Conservation (phyloP, 2,888 invertebrate genomes). For the Glyphotaelius pellucidus region DNA sequence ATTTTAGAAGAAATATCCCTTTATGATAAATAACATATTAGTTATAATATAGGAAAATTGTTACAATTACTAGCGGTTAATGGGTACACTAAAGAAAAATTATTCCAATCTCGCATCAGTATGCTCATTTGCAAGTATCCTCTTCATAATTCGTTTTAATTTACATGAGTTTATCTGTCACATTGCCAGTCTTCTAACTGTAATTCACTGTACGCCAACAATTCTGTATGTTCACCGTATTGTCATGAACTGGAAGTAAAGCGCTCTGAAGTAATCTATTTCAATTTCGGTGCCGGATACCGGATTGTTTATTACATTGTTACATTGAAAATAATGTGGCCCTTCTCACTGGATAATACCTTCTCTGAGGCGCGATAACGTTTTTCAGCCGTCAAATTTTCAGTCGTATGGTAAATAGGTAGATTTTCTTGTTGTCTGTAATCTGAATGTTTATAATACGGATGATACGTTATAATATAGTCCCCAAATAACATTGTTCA, state of each 20-base stretch:
- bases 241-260: background rate
- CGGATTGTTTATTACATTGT: background rate
- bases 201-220: background rate
- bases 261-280: background rate
- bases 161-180: background rate
- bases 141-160: background rate
- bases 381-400: background rate
- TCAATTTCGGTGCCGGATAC: background rate
- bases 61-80: too few species aligned
- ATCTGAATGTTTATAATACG: too few species aligned
- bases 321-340: background rate
- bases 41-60: too few species aligned
- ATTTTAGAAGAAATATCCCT: too few species aligned
- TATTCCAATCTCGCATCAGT: background rate
- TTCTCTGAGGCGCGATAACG: background rate
- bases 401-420: background rate
- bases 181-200: background rate
- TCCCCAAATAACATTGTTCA: too few species aligned
- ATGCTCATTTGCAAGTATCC: background rate
- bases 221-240: background rate
- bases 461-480: too few species aligned
- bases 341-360: background rate
- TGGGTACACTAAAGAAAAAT: background rate
- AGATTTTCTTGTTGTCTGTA: too few species aligned
- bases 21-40: too few species aligned